Evolutionary conservation across 1,140 invertebrate genomes (phyloP), one percentile per base, ranked within the genome.

Genomic region (Aricia agestis): DNA sequence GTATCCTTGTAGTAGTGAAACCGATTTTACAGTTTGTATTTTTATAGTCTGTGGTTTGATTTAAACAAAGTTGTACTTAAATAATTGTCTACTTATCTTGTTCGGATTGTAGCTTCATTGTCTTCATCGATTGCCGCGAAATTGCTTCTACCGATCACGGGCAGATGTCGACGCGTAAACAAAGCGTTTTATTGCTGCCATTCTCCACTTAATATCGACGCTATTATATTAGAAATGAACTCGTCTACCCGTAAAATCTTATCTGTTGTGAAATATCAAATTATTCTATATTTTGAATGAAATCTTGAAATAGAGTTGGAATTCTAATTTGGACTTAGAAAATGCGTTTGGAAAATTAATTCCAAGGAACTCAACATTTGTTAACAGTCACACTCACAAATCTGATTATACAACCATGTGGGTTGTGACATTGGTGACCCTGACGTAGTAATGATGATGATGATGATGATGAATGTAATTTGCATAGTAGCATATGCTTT

Each of bases 151-250:
- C 18, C 17, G 59, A 63, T 63, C 18, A 19, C 19, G 9, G 59
- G 7, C 59, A 63, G 59, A 63, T 63, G 59, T 63, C 59, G 59
- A 10, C 18, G 59, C 59, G 59, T 63, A 63, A 63, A 63, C 59
- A 63, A 63, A 63, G 19, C 59, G 59, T 63, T 63, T 63, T 63
- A 63, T 63, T 63, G 18, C 59, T 19, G 19, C 59, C 59, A 63
- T 63, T 63, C 45, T 25, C 59, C 59, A 63, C 59, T 63, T 19
- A 19, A 63, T 63, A 63, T 63, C 59, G 3, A 63, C 59, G 17
- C 59, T 63, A 63, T 63, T 63, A 63, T 63, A 19, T 63, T 63
- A 11, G 59, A 63, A 63, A 63, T 19, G 59, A 63, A 18, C 10
- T 63, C 19, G 58, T 59, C 58, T 19, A 17, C 58, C 58, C 18